Conservation (phyloP, 2,797 vertebrate species). For the Lutjanus argentimaculatus region DNA sequence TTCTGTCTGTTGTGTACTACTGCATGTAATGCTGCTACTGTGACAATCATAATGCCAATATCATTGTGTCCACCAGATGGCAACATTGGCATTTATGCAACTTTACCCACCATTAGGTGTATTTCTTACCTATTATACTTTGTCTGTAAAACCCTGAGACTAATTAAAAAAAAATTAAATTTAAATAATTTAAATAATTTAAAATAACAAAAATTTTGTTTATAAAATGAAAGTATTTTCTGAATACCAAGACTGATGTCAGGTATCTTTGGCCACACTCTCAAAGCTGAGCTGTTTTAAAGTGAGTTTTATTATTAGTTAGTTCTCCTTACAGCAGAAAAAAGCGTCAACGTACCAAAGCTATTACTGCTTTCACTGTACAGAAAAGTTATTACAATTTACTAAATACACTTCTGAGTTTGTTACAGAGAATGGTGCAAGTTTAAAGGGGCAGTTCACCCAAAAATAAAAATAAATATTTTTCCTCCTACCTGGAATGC, state of each 20-base stretch:
- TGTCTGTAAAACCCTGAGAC: constrained; percentile 37
- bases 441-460: neutral
- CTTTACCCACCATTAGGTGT: neutral
- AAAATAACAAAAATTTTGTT: neutral
- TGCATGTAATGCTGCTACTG: no score
- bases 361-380: neutral
- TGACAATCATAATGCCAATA: neutral
- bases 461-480: no score
- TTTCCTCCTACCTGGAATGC: no score
- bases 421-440: neutral
- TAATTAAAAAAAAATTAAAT: neutral
- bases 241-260: neutral
- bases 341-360: neutral
- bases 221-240: neutral
- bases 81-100: constrained; percentile 7
- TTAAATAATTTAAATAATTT: no score
- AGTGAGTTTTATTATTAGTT: neutral
- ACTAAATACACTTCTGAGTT: neutral
- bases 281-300: neutral
- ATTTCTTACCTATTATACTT: neutral
- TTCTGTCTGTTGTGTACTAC: no score
- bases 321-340: neutral
- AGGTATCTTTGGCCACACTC: constrained; percentile 10
- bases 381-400: neutral
- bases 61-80: constrained; percentile 55